Conservation (phyloP, 2,888 invertebrate genomes). For the Smittia aterrima region DNA sequence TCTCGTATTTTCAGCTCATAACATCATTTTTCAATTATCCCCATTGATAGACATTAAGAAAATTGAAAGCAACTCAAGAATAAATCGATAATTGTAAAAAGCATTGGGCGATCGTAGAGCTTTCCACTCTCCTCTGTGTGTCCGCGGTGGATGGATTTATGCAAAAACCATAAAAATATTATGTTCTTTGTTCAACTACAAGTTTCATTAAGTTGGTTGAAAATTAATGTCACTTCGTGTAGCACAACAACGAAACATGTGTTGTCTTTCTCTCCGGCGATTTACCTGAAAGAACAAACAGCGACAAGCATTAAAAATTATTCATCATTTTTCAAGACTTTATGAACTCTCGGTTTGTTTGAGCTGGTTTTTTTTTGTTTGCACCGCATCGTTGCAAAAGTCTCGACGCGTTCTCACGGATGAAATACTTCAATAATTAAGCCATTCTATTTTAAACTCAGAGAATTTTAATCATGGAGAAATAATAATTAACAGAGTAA, state of each 20-base stretch:
- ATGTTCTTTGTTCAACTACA: conserved; percentile 41
- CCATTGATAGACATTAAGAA: too few species aligned
- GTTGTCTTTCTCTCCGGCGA: conserved; percentile 26
- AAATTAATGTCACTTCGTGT: conserved; percentile 40
- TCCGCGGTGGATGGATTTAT: neutral
- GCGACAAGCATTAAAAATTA: conserved; percentile 9
- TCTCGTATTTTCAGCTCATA: too few species aligned
- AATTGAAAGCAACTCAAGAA: neutral
- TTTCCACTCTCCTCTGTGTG: neutral
- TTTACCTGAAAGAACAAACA: conserved; percentile 28
- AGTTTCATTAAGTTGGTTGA: conserved; percentile 31
- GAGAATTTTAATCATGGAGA: conserved; percentile 15
- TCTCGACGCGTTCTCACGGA: conserved; percentile 29
- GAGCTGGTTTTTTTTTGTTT: neutral
- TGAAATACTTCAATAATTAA: conserved; percentile 37
- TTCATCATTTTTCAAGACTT: conserved; percentile 5
- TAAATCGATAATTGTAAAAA: conserved; percentile 6
- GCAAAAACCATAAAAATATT: conserved; percentile 34
- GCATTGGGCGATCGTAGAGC: neutral
- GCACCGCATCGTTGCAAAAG: conserved; percentile 13
- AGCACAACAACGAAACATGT: conserved; percentile 33
- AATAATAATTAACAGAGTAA: conserved; percentile 37
- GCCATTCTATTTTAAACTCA: conserved; percentile 36
- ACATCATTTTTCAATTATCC: too few species aligned
- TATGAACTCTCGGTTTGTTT: neutral